These are phyloP conservation scores for Ariolimax columbianus DNA, from an alignment of 2,888 invertebrate genomes.

Conservation along the genomic window DNA sequence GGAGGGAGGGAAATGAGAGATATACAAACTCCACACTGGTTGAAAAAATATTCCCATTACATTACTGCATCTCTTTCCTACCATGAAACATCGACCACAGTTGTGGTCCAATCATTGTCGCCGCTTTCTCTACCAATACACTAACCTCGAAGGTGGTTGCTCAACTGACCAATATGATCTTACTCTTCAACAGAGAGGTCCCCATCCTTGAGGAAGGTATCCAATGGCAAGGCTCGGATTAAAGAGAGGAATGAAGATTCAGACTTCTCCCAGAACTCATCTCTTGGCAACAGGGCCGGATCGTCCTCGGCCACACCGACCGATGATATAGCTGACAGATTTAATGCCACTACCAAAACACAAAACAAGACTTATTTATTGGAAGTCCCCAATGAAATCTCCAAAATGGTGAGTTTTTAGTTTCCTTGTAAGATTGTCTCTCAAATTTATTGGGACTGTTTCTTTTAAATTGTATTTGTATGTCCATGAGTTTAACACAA, in stretches of 20 bases:
- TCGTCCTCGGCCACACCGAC: neutral
- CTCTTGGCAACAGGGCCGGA: conserved; percentile 16
- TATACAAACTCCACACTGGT: too few relatives aligned
- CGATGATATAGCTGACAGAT: conserved; percentile 15
- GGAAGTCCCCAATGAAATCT: conserved; percentile 47
- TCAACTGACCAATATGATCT: too few relatives aligned
- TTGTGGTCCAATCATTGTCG: too few relatives aligned
- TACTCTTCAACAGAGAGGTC: conserved; percentile 29
- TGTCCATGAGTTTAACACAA: too few relatives aligned
- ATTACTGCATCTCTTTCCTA: too few relatives aligned
- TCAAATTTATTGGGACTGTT: neutral
- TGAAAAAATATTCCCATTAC: too few relatives aligned
- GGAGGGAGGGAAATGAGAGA: too few relatives aligned
- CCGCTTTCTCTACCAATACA: too few relatives aligned
- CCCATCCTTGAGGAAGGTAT: conserved; percentile 32
- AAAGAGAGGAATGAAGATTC: conserved; percentile 37
- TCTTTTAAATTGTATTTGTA: neutral
- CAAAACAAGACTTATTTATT: conserved; percentile 36
- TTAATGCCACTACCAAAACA: conserved; percentile 32
- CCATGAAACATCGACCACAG: too few relatives aligned
- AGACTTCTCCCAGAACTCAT: conserved; percentile 1
- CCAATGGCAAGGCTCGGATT: conserved; percentile 30
- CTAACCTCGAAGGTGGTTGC: too few relatives aligned
- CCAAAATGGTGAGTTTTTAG: conserved; percentile 28
- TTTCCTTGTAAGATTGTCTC: neutral